Base-by-base conservation (phyloP, 2,797 vertebrate species). In the Oophaga sylvatica region DNA sequence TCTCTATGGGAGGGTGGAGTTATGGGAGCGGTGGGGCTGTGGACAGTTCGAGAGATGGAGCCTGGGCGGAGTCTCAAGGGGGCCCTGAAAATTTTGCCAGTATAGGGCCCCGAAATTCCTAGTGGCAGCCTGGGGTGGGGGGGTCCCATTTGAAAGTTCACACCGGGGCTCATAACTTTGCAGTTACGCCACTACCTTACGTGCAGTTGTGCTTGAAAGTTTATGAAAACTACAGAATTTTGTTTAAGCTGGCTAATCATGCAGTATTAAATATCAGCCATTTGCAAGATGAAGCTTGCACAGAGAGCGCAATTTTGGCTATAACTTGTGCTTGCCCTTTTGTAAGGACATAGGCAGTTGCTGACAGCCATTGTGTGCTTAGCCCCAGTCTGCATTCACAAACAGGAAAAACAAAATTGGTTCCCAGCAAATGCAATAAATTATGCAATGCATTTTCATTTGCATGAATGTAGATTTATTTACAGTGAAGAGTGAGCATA, bases 391-490 rank as follows among this genome's bases (percentile, higher is more conserved):
- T 89, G 82, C 57, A 82, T 83, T 78, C 60, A 68, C 70, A 71
- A 60, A 83, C 63, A 81, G 71, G 79, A 89, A 86, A 86, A 82
- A 78, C 45, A 45, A 81, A 88, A 89, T 82, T 89, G 88, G 73
- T 77, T 89, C 57, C 68, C n/a, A 68, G 73, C 26, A 65, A 89
- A 86, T 86, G 80, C 88, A 63, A 79, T 89, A 93, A 93, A 92
- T 93, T 93, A 92, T 80, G 60, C 73, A 77, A 88, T 94, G 84
- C 84, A 90, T 92, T 93, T 93, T 92, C 89, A 90, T 87, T 92
- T 93, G 90, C 90, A 91, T 93, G 91, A 92, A 93, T 88, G 90
- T 91, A 92, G 91, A 85, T 92, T 92, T 94, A 93, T 94, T 94
- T 95, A 92, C 91, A 94, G 93, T 91, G 90, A 76, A 76, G 91